Percentiles rank a stretch among this genome's conserved stretches.
These are phyloP conservation scores for Dryadula phaetusa DNA, from an alignment of 2,888 invertebrate species.

Conservation along the genomic window DNA sequence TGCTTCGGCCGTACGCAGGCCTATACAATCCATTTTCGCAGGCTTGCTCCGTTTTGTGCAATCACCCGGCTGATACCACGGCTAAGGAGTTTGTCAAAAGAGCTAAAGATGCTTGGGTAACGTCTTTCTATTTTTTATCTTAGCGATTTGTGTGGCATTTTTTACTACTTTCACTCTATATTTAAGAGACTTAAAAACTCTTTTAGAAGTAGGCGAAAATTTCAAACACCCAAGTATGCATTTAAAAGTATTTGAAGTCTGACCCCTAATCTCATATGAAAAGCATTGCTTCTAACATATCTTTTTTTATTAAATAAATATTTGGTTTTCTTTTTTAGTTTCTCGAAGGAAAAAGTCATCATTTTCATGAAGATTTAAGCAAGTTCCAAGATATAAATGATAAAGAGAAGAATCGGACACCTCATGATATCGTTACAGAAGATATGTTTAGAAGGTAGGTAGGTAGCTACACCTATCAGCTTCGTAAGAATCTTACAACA, in stretches of 20 bases:
- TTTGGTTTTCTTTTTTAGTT: conserved; percentile 60
- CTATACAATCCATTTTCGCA: conserved; percentile 92
- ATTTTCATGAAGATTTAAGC: conserved; percentile 66
- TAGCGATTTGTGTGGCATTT: background rate
- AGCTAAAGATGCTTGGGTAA: conserved; percentile 88
- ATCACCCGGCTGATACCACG: conserved; percentile 91
- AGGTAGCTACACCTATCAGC: too few relatives aligned
- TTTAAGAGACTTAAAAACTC: too few relatives aligned
- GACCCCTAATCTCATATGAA: too few relatives aligned
- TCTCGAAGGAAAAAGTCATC: conserved; percentile 67
- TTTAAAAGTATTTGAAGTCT: too few relatives aligned
- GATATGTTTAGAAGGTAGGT: conserved; percentile 87
- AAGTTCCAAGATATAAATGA: conserved; percentile 70
- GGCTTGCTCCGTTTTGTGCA: conserved; percentile 92
- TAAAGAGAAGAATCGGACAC: conserved; percentile 71
- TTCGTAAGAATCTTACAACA: too few relatives aligned
- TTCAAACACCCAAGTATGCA: too few relatives aligned
- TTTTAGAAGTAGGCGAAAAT: too few relatives aligned
- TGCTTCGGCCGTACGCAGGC: conserved; percentile 91
- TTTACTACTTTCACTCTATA: background rate
- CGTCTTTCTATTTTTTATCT: background rate
- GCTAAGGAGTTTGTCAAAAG: conserved; percentile 89
- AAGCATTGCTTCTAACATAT: too few relatives aligned
- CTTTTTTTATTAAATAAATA: too few relatives aligned
- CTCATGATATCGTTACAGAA: conserved; percentile 88